phyloP scores from a whole-genome alignment of 2,888 invertebrate species.

The Encarsia formosa region DNA sequence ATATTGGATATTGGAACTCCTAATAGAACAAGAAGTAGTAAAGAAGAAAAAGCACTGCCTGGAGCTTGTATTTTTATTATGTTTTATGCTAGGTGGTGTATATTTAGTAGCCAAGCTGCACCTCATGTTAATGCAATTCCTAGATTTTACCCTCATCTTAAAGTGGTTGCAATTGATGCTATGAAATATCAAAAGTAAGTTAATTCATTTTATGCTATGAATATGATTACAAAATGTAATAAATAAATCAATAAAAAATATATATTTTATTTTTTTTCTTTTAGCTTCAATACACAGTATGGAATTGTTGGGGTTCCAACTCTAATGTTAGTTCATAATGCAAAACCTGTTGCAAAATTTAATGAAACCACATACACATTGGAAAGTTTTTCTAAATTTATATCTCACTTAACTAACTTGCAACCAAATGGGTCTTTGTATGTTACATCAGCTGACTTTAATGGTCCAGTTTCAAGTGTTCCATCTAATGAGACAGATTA shows the following conservation, averaged over 20 bases:
- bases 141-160: slow-evolving; percentile 78
- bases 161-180: slow-evolving; percentile 87
- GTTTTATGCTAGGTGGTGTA: slow-evolving; percentile 87
- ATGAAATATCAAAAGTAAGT: slow-evolving; percentile 66
- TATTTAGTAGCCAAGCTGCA: slow-evolving; percentile 85
- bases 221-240: background rate
- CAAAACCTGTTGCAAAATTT: slow-evolving; percentile 77
- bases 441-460: slow-evolving; percentile 72
- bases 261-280: slow-evolving; percentile 25
- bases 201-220: background rate
- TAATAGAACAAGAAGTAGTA: slow-evolving; percentile 53
- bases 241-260: background rate
- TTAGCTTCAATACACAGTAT: slow-evolving; percentile 80
- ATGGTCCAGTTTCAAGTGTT: slow-evolving; percentile 76
- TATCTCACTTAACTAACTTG: slow-evolving; percentile 71
- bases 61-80: slow-evolving; percentile 74
- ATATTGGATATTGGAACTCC: slow-evolving; percentile 63
- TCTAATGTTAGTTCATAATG: slow-evolving; percentile 84
- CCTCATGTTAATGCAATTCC: slow-evolving; percentile 88
- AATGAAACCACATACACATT: slow-evolving; percentile 78
- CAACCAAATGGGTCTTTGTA: slow-evolving; percentile 61
- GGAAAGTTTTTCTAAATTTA: slow-evolving; percentile 73
- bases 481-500: slow-evolving; percentile 76
- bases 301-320: slow-evolving; percentile 90
- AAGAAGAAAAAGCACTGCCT: slow-evolving; percentile 55